These are phyloP conservation scores for Cantharis rufa DNA, from an alignment of 2,888 invertebrate species.

Conservation along the genomic window DNA sequence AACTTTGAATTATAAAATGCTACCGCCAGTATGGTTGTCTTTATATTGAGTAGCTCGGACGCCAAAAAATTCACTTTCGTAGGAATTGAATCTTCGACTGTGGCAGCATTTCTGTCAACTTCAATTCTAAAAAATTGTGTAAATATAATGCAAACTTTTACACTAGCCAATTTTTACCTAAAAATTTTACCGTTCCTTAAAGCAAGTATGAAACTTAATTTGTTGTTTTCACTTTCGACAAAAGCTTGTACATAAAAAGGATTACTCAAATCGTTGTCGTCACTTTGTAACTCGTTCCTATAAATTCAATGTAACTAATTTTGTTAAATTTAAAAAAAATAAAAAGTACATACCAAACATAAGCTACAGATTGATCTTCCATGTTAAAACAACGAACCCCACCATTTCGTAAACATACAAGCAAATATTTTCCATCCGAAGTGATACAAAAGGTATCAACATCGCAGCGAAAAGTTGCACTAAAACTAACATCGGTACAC, in stretches of 20 bases:
- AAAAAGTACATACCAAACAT: conserved; percentile 27
- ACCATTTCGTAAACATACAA: conserved; percentile 35
- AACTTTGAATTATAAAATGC: background rate
- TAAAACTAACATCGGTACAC: conserved; percentile 28
- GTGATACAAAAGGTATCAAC: conserved; percentile 34
- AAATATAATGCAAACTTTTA: background rate
- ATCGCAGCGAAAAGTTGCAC: conserved; percentile 22
- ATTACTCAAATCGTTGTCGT: background rate
- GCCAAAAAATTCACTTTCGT: background rate
- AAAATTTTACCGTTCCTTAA: conserved; percentile 22
- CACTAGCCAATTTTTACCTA: conserved; percentile 16
- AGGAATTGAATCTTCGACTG: background rate
- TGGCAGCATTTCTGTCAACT: background rate
- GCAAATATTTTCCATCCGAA: conserved; percentile 27
- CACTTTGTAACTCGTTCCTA: background rate
- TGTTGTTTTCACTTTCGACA: conserved; percentile 9
- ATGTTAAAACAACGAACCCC: conserved; percentile 30
- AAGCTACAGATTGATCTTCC: conserved; percentile 19
- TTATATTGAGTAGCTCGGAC: background rate
- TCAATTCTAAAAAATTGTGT: background rate
- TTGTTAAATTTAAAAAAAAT: background rate
- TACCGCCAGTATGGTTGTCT: background rate
- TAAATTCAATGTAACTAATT: conserved; percentile 3
- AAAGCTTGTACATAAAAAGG: conserved; percentile 11
- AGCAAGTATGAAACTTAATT: conserved; percentile 16